Base-by-base conservation (phyloP, 2,888 invertebrate species). In the Pyralis farinalis region DNA sequence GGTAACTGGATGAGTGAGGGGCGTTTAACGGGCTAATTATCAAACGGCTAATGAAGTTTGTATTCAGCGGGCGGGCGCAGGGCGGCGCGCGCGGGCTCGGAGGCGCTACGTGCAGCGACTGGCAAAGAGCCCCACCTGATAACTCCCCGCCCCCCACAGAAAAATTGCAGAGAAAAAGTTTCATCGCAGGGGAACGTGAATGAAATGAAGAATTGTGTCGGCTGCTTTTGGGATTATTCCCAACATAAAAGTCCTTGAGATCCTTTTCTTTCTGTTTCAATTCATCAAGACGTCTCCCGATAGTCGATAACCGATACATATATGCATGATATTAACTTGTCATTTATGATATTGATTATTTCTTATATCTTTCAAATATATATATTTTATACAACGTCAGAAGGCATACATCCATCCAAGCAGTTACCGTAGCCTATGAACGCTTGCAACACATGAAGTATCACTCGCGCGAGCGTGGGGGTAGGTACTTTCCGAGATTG, bases 21-120 rank as follows among this genome's bases (percentile, higher is more conserved):
- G 76, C 82, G 82, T 83, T 87, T 87, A 86, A 86, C 88, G 81
- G 84, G 84, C 86, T 88, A 89, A 89, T 89, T 89, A 88, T 88
- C 86, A 86, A 87, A 84, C 83, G 83, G 82, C 89, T 89, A 89
- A 89, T 89, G 88, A 89, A 89, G 88, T 89, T 88, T 88, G 87
- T 88, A 87, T 88, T 86, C 87, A 84, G 71, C 80, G 83, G 80
- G 82, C 76, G 82, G 74, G 78, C 63, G 51, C 56, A 58, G 73
- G 69, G 71, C 66, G 63, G 57, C 66, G 71, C 64, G 71, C 64
- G 69, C 71, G 74, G 70, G 71, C 71, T 67, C 66, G 65, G 65
- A 61, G 65, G 67, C 69, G 67, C 72, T 80, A 87, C 88, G 88
- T 88, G 87, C 78, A 60, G 63, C 69, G 88, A 84, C 85, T 88